A percentile compares a stretch with the other conserved stretches of the same genome.
These are phyloP conservation scores for Dryobotodes eremita DNA, from an alignment of 2,888 invertebrate genomes.

Conservation along the genomic window DNA sequence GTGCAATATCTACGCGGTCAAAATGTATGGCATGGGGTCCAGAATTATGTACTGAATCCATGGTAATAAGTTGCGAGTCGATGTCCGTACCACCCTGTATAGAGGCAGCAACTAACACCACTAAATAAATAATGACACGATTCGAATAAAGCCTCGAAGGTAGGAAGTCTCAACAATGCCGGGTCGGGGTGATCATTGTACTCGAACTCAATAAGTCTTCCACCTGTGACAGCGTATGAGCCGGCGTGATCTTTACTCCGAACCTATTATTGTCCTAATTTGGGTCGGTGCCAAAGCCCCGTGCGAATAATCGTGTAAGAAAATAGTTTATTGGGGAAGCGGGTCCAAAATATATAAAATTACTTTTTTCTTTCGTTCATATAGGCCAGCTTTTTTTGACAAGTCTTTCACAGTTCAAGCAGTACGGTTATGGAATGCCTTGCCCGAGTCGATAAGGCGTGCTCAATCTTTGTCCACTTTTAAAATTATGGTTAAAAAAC, in stretches of 20 bases:
- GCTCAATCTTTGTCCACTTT: too few relatives aligned
- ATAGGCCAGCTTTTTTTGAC: too few relatives aligned
- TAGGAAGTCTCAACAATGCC: conserved; percentile 37
- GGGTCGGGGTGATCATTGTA: conserved; percentile 38
- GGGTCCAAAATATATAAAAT: not conserved
- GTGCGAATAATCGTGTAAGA: not conserved
- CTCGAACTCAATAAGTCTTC: conserved; percentile 31
- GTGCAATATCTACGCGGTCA: too few relatives aligned
- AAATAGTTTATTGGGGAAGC: not conserved
- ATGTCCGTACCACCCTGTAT: too few relatives aligned
- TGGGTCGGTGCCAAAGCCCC: conserved; percentile 19
- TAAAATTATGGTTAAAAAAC: too few relatives aligned
- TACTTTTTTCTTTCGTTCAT: too few relatives aligned
- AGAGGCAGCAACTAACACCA: not conserved
- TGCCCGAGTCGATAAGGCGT: too few relatives aligned
- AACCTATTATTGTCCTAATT: conserved; percentile 23
- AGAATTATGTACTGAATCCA: too few relatives aligned
- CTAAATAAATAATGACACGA: conserved; percentile 10
- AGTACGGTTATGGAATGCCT: too few relatives aligned
- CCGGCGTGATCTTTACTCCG: conserved; percentile 28
- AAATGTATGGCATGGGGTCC: too few relatives aligned
- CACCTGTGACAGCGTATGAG: conserved; percentile 49
- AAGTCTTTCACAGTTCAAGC: too few relatives aligned
- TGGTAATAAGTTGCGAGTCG: too few relatives aligned
- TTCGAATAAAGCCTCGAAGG: conserved; percentile 23